Base-by-base conservation (phyloP, 23 tunicate genomes). In the Diplosoma virens region DNA sequence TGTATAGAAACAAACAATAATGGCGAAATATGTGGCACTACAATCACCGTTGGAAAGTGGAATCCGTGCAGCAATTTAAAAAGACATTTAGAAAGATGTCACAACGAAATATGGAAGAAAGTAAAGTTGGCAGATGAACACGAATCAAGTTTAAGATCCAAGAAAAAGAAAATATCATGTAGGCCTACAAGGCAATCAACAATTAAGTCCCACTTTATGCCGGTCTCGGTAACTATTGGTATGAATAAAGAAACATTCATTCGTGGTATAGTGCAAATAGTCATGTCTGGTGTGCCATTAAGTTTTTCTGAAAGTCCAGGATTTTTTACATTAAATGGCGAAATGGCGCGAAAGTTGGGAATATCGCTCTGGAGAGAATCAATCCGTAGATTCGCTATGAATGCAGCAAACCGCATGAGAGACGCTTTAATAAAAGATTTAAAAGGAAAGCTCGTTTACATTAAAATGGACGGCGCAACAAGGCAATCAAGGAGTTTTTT, bases 51-150 rank as follows among this genome's bases (percentile, higher is more conserved):
- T 11, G 69, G 69, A 28, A 61, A 27, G 35, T 61, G 35, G 35
- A 61, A 61, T 29, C 35, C 35, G n/a, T 61, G 69, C 35, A 61
- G 69, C 69, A 61, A 61, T 29, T 61, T 61, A n/a, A 61, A 61
- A 29, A 34, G 35, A 17, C 69, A 61, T 29, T 27, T 61, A 29
- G 35, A 61, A 61, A 61, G 69, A 61, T 29, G 6, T 22, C 69
- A 61, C 30, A n/a, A 28, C 9, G 9, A 61, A 61, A 29, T 5
- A 61, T 61, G 35, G 18, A 61, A 61, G n/a, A 18, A 22, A 27
- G 69, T 61, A 29, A 61, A 61, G 69, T 6, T 27, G 21, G 35
- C 69, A 61, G 69, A 61, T 61, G 69, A 61, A 61, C n/a, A 61
- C 28, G 69, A 61, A 27, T 61, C 22, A 9, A 11, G 17, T 5